phyloP scores from a whole-genome alignment of 2,113 vertebrate species.

The Sphyrna mokarran region DNA sequence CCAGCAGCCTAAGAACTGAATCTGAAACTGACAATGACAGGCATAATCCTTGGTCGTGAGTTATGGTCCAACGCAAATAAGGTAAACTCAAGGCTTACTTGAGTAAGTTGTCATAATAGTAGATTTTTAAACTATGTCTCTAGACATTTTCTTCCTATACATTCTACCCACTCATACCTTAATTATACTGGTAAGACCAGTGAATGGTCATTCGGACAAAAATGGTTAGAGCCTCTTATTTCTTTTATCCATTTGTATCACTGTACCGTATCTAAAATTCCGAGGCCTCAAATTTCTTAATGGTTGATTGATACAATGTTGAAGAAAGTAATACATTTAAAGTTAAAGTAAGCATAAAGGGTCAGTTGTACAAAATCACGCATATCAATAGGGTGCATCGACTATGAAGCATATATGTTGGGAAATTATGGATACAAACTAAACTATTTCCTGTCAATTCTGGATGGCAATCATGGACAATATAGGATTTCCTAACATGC shows the following conservation, averaged over 20 bases:
- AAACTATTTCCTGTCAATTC: not conserved
- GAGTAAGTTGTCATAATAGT: slow-evolving; percentile 14
- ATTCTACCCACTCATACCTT: not conserved
- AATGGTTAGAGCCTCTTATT: not conserved
- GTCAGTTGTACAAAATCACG: not conserved
- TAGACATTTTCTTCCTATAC: not conserved
- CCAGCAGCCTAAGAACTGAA: not conserved
- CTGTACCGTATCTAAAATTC: not conserved
- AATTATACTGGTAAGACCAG: not conserved
- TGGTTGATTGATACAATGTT: not conserved
- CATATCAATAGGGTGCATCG: not conserved
- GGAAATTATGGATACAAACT: not conserved
- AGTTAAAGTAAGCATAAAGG: not conserved
- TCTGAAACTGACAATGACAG: not conserved
- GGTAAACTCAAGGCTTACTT: not conserved
- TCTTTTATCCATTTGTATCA: not conserved
- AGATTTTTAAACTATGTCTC: not conserved
- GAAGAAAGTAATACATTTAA: not conserved
- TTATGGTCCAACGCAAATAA: not conserved
- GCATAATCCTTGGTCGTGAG: not conserved
- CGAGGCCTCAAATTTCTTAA: not conserved
- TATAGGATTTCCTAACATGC: not conserved
- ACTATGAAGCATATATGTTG: not conserved
- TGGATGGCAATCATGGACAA: not conserved
- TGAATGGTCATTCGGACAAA: not conserved